These are phyloP conservation scores for Rhamphomyia laevipes DNA, from an alignment of 2,888 invertebrate species.

Conservation along the genomic window DNA sequence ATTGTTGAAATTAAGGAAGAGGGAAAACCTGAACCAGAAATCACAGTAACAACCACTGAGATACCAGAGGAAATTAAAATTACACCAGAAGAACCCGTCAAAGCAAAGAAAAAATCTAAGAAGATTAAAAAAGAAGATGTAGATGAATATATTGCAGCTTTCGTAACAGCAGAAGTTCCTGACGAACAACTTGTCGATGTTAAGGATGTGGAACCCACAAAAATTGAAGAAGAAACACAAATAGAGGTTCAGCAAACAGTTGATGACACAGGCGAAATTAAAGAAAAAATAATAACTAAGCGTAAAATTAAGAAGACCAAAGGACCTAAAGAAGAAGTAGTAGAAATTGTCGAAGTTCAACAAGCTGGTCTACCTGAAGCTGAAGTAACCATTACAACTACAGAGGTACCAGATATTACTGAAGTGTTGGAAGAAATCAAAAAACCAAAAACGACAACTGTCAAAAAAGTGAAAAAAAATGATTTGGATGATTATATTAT, in stretches of 20 bases:
- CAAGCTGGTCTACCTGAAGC: constrained; percentile 37
- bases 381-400: constrained; percentile 33
- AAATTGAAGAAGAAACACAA: constrained; percentile 13
- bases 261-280: constrained; percentile 24
- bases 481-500: constrained; percentile 26
- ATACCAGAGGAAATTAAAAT: constrained; percentile 12
- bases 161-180: constrained; percentile 20
- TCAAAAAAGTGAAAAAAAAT: constrained; percentile 24
- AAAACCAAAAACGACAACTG: constrained; percentile 14
- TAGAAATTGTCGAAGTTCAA: constrained; percentile 35
- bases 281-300: constrained; percentile 30
- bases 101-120: constrained; percentile 20
- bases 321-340: constrained; percentile 39
- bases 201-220: background rate
- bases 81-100: constrained; percentile 14
- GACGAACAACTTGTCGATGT: constrained; percentile 4
- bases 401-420: constrained; percentile 18
- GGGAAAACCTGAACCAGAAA: constrained; percentile 37
- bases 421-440: constrained; percentile 22
- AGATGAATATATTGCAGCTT: constrained; percentile 24
- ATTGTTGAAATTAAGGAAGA: constrained; percentile 34
- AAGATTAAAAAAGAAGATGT: constrained; percentile 26
- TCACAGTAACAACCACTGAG: constrained; percentile 31
- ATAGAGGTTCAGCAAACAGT: constrained; percentile 20
- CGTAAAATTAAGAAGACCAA: constrained; percentile 34